Base-by-base conservation (phyloP, 1,140 invertebrate species). In the Drosophila nikananu region DNA sequence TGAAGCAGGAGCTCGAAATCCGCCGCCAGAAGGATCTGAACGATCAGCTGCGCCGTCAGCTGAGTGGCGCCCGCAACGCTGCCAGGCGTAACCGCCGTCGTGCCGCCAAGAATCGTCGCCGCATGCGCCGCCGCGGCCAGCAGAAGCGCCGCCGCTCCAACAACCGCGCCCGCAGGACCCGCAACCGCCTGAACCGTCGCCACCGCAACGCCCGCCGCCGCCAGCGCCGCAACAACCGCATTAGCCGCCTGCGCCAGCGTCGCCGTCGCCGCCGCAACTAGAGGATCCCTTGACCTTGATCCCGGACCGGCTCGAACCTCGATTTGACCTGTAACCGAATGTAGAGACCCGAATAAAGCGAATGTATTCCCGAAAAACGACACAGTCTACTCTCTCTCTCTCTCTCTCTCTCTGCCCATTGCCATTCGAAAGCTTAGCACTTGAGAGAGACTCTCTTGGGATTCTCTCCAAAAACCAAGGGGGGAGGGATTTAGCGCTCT, bases 21-120 rank as follows among this genome's bases (percentile, higher is more conserved):
- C 80, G 81, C 5, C 77, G 81, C 8, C 68, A 89, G 59, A 17
- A 77, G 68, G 77, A 87, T 2, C 4, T 60, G 13, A 77, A 77
- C 37, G 32, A 78, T 4, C 37, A 41, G 7, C 55, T 78, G 35
- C 75, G 66, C n/a, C 17, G 10, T 4, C 46, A 57, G 37, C 35
- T 78, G 17, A 0, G 5, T 10, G 2, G 0, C 12, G 37, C n/a
- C 10, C 37, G 30, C 9, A 54, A 4, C 5, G 42, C 12, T 37
- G 1, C n/a, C 12, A 10, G 1, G 6, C 12, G 35, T n/a, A 63
- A 17, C 21, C 64, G 51, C 6, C 63, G 32, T 1, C 62, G 78
- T 6, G 37, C 37, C 37, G 0, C 1, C 7, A 23, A 15, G 37
- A 41, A 5, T 1, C 67, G 78, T 3, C 71, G 71, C 17, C 42